These are phyloP conservation scores for Streblospio benedicti DNA, from an alignment of 1,140 invertebrate genomes.

Conservation along the genomic window DNA sequence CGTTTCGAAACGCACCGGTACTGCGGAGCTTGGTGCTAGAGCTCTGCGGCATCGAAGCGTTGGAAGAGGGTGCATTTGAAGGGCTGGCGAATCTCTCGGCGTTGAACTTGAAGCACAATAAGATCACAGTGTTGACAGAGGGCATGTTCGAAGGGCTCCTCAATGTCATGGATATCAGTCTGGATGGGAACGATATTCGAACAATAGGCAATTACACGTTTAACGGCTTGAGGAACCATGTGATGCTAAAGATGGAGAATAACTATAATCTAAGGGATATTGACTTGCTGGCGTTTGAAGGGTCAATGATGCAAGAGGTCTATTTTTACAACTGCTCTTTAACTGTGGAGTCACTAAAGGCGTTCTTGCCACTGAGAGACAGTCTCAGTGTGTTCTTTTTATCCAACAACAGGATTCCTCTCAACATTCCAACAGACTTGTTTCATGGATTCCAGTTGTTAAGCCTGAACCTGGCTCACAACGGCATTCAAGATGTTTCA, in stretches of 20 bases:
- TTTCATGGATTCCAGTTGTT: conserved; percentile 6
- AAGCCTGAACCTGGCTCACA: conserved; percentile 8
- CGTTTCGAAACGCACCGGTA: neutral
- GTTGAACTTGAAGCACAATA: conserved; percentile 5
- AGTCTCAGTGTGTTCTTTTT: conserved; percentile 1
- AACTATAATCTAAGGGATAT: neutral
- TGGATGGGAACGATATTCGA: conserved; percentile 2
- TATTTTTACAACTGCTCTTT: conserved; percentile 3
- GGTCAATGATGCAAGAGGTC: neutral
- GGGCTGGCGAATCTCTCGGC: neutral
- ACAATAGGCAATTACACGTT: conserved; percentile 7
- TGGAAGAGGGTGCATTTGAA: conserved; percentile 9
- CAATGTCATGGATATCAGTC: neutral
- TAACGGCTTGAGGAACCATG: neutral
- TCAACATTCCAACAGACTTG: neutral
- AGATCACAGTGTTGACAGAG: neutral
- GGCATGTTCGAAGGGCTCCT: conserved; percentile 6
- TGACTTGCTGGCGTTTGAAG: conserved; percentile 2
- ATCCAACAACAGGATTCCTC: neutral
- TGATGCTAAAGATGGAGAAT: conserved; percentile 3
- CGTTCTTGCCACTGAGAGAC: neutral
- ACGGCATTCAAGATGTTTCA: conserved; percentile 4
- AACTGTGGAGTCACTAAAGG: neutral
- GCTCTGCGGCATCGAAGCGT: conserved; percentile 1
- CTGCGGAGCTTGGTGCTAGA: neutral